phyloP scores from a whole-genome alignment of 2,888 invertebrate species.

The Baronia brevicornis region DNA sequence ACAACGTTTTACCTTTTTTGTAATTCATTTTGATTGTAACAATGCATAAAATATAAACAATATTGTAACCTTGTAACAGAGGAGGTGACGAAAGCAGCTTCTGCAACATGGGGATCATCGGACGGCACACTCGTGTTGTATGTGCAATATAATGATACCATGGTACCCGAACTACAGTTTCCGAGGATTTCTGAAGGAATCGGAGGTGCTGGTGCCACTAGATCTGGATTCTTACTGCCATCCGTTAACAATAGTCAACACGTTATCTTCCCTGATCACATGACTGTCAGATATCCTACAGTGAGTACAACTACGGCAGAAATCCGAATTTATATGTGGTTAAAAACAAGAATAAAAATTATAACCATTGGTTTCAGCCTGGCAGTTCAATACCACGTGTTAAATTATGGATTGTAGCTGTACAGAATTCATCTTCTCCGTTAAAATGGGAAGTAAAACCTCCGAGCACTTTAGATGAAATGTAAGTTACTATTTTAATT shows the following conservation, averaged over 20 bases:
- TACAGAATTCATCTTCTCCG: constrained; percentile 79
- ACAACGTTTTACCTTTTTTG: no score
- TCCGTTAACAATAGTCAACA: constrained; percentile 62
- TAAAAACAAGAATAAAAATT: no score
- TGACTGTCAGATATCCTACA: constrained; percentile 89
- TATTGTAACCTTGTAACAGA: constrained; percentile 72
- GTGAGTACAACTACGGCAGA: no score
- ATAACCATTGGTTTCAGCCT: constrained; percentile 76
- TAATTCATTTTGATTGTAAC: no score
- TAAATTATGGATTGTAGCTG: constrained; percentile 86
- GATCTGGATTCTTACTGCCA: constrained; percentile 64
- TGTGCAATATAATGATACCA: constrained; percentile 89
- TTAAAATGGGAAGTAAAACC: constrained; percentile 81
- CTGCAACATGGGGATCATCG: constrained; percentile 91
- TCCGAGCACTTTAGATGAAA: constrained; percentile 84
- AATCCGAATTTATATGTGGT: no score
- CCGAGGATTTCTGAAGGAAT: constrained; percentile 87
- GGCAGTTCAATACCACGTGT: constrained; percentile 91
- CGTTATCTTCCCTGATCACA: constrained; percentile 85
- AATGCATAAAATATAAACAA: no score
- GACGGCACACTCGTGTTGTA: constrained; percentile 90
- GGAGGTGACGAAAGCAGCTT: constrained; percentile 87
- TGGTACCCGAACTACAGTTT: constrained; percentile 84
- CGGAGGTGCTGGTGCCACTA: constrained; percentile 76
- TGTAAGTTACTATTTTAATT: constrained; percentile 75